A percentile compares a stretch with the other conserved stretches of the same genome.
Conservation (phyloP, 2,113 vertebrate species). For the Tychaedon coryphoeus region DNA sequence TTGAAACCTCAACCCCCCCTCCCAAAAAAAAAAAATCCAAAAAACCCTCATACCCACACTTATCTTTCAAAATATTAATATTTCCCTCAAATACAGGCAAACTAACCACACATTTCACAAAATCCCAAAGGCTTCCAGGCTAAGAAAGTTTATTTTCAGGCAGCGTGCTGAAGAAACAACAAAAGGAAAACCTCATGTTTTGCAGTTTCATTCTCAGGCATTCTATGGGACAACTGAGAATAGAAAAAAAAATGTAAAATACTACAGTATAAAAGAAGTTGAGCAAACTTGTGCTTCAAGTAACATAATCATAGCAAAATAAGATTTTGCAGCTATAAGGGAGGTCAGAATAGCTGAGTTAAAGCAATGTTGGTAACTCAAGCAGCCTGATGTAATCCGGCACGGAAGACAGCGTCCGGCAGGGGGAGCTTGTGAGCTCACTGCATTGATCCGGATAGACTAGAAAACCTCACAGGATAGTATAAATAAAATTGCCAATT, state of each 20-base stretch:
- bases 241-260: background rate
- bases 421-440: background rate
- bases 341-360: background rate
- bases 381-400: background rate
- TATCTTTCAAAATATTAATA: background rate
- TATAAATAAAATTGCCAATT: background rate
- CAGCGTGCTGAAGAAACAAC: background rate
- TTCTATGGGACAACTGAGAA: background rate
- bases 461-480: background rate
- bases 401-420: background rate
- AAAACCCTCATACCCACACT: background rate
- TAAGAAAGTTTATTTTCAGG: background rate
- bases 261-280: background rate
- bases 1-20: background rate
- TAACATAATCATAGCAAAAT: background rate
- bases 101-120: background rate
- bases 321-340: background rate
- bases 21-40: background rate
- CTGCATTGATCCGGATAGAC: accelerated
- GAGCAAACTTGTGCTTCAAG: background rate
- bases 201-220: background rate
- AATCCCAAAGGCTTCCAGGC: background rate
- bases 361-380: background rate
- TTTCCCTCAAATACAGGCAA: background rate
- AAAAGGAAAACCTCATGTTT: background rate